These are phyloP conservation scores for Puntigrus tetrazona DNA, from an alignment of 2,113 vertebrate genomes.

Conservation along the genomic window DNA sequence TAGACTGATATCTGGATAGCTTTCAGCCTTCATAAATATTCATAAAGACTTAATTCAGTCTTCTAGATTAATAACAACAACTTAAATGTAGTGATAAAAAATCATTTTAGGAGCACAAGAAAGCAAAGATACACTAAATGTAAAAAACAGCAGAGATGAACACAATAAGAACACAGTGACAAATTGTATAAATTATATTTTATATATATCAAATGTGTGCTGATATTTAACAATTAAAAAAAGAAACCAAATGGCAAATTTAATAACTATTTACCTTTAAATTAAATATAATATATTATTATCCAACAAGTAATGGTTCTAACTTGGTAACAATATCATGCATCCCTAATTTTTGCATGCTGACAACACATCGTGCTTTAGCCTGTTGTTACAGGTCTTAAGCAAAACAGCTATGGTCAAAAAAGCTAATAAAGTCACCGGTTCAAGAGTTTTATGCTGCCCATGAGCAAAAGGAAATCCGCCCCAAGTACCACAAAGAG, in stretches of 20 bases:
- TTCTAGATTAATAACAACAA: not conserved
- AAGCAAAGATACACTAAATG: not conserved
- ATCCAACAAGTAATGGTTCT: not conserved
- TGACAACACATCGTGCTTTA: not conserved
- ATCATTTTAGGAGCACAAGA: not conserved
- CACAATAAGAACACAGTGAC: not conserved
- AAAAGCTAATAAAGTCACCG: conserved; percentile 1
- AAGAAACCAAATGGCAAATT: not conserved
- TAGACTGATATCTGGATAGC: no score
- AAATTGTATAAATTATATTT: no score
- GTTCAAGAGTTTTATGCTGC: not conserved
- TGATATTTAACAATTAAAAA: not conserved
- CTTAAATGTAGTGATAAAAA: not conserved
- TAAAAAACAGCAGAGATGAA: not conserved
- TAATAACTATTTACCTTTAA: no score
- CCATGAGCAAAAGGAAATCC: conserved; percentile 24
- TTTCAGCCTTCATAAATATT: not conserved
- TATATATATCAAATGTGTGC: no score
- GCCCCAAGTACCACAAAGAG: not conserved
- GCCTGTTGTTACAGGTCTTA: not conserved
- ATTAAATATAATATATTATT: not conserved
- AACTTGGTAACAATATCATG: not conserved
- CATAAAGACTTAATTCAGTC: not conserved
- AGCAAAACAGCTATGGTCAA: not conserved
- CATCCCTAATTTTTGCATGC: not conserved